Percentiles rank a stretch among this genome's conserved stretches.
phyloP scores from a whole-genome alignment of 2,113 vertebrate species.

The Meles meles region DNA sequence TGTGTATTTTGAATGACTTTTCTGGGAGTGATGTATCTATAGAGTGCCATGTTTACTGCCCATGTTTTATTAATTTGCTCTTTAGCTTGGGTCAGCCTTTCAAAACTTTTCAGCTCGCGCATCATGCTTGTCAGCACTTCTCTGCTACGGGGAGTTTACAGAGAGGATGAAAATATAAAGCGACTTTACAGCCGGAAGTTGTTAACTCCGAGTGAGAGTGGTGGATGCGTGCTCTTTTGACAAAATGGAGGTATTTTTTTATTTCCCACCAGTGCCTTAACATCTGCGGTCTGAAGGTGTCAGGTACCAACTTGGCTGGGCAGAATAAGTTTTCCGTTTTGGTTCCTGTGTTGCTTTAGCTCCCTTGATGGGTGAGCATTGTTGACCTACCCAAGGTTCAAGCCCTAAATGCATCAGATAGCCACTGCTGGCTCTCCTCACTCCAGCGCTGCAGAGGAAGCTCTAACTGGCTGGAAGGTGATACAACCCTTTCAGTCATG shows the following conservation, averaged over 20 bases:
- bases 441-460: background rate
- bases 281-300: background rate
- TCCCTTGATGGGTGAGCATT: background rate
- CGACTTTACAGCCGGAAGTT: background rate
- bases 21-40: background rate
- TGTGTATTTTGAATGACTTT: background rate
- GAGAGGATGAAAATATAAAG: background rate
- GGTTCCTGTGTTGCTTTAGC: background rate
- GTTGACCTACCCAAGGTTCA: background rate
- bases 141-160: background rate
- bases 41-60: background rate
- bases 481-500: background rate
- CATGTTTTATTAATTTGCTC: background rate
- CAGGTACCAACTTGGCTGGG: background rate
- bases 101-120: background rate
- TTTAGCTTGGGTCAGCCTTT: background rate
- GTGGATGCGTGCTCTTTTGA: background rate
- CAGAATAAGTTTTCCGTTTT: background rate
- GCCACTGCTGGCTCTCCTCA: too few relatives aligned
- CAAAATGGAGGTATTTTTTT: background rate
- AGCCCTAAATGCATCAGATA: fast-evolving
- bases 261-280: background rate
- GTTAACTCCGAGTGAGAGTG: background rate
- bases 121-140: background rate
- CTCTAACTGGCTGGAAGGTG: background rate